Conservation (phyloP, 1,140 invertebrate species). For the Battus philenor region DNA sequence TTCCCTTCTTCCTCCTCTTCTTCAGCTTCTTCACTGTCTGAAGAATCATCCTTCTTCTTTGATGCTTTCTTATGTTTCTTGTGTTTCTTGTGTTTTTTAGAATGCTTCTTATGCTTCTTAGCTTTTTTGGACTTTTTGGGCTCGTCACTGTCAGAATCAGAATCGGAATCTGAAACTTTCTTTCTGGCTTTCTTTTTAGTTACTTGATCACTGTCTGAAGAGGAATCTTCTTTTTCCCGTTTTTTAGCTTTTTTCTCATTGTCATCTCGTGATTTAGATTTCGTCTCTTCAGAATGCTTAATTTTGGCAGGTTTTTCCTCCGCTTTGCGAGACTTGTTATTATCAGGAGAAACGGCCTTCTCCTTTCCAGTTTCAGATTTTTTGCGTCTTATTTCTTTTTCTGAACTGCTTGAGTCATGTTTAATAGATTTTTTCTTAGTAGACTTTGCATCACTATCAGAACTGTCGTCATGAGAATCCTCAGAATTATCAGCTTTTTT, state of each 20-base stretch:
- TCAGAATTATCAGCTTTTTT: constrained; percentile 69
- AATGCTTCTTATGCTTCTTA: constrained; percentile 82
- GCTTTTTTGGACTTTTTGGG: constrained; percentile 69
- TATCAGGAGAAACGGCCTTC: constrained; percentile 47
- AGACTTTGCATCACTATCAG: constrained; percentile 64
- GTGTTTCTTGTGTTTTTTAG: constrained; percentile 82
- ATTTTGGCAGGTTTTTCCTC: constrained; percentile 50
- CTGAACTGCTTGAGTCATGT: constrained; percentile 65
- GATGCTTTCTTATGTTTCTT: constrained; percentile 79
- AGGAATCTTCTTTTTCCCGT: constrained; percentile 79
- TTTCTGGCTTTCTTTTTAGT: constrained; percentile 70
- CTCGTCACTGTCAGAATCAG: constrained; percentile 72
- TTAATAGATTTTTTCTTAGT: constrained; percentile 55
- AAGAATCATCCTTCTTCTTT: constrained; percentile 81
- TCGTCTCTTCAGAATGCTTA: constrained; percentile 50
- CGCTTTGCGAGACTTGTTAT: constrained; percentile 38
- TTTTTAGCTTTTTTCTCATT: constrained; percentile 68
- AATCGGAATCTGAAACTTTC: constrained; percentile 69
- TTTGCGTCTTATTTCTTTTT: constrained; percentile 61
- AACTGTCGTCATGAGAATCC: constrained; percentile 64
- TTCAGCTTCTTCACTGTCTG: constrained; percentile 78
- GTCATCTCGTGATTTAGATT: constrained; percentile 53
- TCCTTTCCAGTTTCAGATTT: constrained; percentile 53
- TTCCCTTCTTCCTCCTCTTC: constrained; percentile 83
- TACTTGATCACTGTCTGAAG: constrained; percentile 79